Conservation (phyloP, 2,113 vertebrate genomes). For the Ageneiosus marmoratus region DNA sequence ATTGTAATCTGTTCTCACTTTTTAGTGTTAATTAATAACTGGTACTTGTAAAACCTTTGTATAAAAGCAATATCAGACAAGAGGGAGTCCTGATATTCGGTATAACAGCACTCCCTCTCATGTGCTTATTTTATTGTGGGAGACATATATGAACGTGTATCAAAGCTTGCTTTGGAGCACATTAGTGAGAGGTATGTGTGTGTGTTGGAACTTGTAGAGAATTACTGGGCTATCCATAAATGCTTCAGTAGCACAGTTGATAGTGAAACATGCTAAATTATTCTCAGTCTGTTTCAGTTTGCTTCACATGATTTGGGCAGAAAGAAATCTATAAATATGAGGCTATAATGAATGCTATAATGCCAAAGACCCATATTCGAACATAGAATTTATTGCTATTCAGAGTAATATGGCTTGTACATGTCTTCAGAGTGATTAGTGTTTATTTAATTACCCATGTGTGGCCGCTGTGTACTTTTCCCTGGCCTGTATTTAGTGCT, state of each 20-base stretch:
- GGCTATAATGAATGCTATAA: not conserved
- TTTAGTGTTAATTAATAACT: no score
- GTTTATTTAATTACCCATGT: not conserved
- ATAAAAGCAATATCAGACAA: no score
- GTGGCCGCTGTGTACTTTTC: not conserved
- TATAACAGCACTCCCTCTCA: no score
- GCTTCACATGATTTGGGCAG: not conserved
- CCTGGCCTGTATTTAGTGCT: slow-evolving; percentile 38
- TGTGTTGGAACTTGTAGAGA: not conserved
- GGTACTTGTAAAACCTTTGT: no score
- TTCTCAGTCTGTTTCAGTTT: not conserved
- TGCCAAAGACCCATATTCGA: not conserved
- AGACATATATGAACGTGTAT: not conserved
- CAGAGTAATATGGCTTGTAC: no score
- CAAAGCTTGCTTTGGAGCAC: not conserved
- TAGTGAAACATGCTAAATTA: not conserved
- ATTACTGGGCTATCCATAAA: not conserved
- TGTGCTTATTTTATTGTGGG: no score
- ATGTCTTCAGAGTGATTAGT: not conserved
- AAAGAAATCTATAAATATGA: not conserved
- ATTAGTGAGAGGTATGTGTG: not conserved
- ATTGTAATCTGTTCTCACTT: no score
- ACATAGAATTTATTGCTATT: not conserved
- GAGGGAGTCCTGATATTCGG: no score
- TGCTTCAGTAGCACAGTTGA: not conserved